Base-by-base conservation (phyloP, 2,797 vertebrate species). In the Streptopelia turtur region DNA sequence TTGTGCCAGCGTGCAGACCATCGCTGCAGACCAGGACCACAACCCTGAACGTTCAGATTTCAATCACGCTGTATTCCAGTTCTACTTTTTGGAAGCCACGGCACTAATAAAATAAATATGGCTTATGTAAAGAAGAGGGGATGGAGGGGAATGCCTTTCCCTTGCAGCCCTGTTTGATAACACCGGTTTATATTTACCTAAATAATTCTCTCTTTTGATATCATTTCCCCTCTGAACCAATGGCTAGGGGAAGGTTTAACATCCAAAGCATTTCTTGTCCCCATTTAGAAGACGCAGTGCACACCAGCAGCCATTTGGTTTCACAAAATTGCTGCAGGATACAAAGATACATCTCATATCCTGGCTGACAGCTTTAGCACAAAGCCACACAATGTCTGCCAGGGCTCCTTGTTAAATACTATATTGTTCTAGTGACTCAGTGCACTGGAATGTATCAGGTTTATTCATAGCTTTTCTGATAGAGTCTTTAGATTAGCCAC, bases 391-490 rank as follows among this genome's bases (percentile, higher is more conserved):
- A 27, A 6, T 11, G n/a, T n/a, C 69, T 91, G 88, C 64, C 74
- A 60, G 56, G 47, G 89, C 66, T 76, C 77, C 78, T 69, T 59
- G 61, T 50, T 66, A 47, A 91, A 82, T 56, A 33, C 35, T 11
- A 2, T 2, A 57, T 41, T 89, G 88, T 74, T 81, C 93, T 15
- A 61, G 70, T 83, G 86, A 87, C 68, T 95, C 77, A 74, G 49
- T 11, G 61, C 45, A 45, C 60, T 66, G 89, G 33, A 90, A 91
- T 23, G 23, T 24, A 81, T 61, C 50, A 84, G 57, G 47, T 93
- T 95, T 89, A 74, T 68, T 94, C 81, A 64, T 2, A 66, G 71
- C 56, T 92, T 64, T 89, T 66, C 68, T 74, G 92, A 94, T 63
- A 63, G 23, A 55, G 43, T 49, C 68, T 84, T 84, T 33, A 89